Conservation (phyloP, 2,797 vertebrate species). For the Gambelia wislizenii region DNA sequence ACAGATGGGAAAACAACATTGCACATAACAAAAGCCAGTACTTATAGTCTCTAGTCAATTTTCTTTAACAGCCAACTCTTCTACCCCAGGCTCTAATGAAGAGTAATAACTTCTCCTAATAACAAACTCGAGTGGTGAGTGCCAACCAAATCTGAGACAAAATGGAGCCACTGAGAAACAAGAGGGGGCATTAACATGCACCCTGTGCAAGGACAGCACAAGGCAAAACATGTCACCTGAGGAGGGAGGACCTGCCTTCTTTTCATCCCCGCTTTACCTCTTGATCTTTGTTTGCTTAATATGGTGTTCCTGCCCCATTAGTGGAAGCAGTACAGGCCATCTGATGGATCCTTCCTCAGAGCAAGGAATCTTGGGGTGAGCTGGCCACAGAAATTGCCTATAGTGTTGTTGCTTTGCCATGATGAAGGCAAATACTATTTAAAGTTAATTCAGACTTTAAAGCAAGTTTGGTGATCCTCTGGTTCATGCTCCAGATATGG, state of each 20-base stretch:
- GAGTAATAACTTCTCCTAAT: not conserved
- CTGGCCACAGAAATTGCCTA: not conserved
- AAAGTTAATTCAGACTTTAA: not conserved
- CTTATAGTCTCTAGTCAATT: not conserved
- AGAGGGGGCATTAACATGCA: not conserved
- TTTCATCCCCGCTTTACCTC: not conserved
- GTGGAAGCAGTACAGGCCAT: no score
- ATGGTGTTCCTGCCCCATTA: no score
- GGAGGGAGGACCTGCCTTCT: not conserved
- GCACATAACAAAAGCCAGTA: not conserved
- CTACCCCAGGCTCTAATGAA: not conserved
- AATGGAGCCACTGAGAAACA: not conserved
- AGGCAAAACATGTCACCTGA: not conserved
- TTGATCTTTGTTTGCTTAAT: not conserved
- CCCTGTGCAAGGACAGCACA: not conserved
- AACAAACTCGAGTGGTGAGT: not conserved
- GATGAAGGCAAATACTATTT: not conserved
- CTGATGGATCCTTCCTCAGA: no score
- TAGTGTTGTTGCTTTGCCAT: not conserved
- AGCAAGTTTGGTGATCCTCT: not conserved
- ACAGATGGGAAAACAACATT: not conserved
- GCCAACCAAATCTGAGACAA: not conserved
- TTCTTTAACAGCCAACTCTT: not conserved
- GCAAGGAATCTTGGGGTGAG: not conserved
- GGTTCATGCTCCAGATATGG: no score